Conservation (phyloP, 2,888 invertebrate genomes). For the Noctua janthe region DNA sequence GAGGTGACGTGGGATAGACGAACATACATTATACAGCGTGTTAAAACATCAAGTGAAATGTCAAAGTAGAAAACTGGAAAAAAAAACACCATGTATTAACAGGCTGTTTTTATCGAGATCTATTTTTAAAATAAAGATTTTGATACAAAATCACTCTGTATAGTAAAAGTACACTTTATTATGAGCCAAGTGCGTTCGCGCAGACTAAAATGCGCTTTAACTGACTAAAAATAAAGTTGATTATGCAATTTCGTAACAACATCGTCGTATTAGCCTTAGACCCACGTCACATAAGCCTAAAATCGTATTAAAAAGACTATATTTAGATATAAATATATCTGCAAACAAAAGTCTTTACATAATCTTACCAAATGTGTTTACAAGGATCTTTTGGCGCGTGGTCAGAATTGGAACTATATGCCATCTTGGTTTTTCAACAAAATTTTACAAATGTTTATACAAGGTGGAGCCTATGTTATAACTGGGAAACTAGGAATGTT, state of each 20-base stretch:
- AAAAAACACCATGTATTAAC: slow-evolving; percentile 9
- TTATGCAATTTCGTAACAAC: background rate
- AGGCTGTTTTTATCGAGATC: background rate
- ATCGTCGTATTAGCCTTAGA: background rate
- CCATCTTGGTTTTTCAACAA: background rate
- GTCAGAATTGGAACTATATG: background rate
- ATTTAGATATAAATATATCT: slow-evolving; percentile 2
- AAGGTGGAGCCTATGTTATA: no score
- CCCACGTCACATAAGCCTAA: slow-evolving; percentile 42
- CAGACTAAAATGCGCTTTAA: background rate
- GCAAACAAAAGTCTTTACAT: slow-evolving; percentile 24
- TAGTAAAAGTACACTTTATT: background rate
- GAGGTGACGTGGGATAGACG: slow-evolving; percentile 28
- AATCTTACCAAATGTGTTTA: background rate
- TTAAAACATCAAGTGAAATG: background rate
- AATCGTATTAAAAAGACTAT: slow-evolving; percentile 18
- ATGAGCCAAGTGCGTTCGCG: background rate
- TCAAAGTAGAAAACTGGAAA: background rate
- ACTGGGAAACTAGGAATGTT: no score
- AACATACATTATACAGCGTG: slow-evolving; percentile 5
- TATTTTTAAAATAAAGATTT: background rate
- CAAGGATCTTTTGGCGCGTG: slow-evolving; percentile 2
- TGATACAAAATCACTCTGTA: background rate
- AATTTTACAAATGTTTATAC: background rate
- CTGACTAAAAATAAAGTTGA: background rate